phyloP scores from a whole-genome alignment of 2,888 invertebrate species.

The Junonia oenone region DNA sequence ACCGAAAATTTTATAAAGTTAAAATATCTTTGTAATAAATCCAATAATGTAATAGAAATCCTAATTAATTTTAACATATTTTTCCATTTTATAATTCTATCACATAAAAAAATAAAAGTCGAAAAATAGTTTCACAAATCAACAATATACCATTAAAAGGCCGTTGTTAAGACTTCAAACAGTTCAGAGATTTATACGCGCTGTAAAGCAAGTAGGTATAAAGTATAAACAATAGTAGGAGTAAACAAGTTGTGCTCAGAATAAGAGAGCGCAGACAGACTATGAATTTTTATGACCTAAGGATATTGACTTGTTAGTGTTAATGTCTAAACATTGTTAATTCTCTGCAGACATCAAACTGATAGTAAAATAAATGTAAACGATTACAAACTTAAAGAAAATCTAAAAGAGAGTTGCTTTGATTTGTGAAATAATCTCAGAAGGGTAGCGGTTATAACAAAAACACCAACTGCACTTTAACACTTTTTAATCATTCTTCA shows the following conservation, averaged over 20 bases:
- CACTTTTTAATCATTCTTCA: too few species aligned
- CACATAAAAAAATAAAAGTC: background rate
- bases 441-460: too few species aligned
- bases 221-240: constrained; percentile 20
- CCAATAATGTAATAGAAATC: too few species aligned
- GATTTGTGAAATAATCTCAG: too few species aligned
- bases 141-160: constrained; percentile 2
- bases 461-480: too few species aligned
- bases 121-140: constrained; percentile 5
- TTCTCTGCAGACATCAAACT: background rate
- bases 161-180: constrained; percentile 24
- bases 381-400: background rate
- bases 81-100: too few species aligned
- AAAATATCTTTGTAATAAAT: too few species aligned
- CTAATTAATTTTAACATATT: too few species aligned
- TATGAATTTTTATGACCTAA: constrained; percentile 11
- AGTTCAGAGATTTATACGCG: constrained; percentile 26
- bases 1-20: too few species aligned
- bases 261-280: constrained; percentile 12
- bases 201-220: constrained; percentile 23
- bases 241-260: constrained; percentile 19
- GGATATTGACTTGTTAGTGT: constrained; percentile 13
- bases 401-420: too few species aligned
- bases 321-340: background rate
- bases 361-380: background rate